A percentile compares a stretch with the other conserved stretches of the same genome.
Evolutionary conservation across 2,113 vertebrate genomes (phyloP).

Genomic region (Recurvirostra avosetta): DNA sequence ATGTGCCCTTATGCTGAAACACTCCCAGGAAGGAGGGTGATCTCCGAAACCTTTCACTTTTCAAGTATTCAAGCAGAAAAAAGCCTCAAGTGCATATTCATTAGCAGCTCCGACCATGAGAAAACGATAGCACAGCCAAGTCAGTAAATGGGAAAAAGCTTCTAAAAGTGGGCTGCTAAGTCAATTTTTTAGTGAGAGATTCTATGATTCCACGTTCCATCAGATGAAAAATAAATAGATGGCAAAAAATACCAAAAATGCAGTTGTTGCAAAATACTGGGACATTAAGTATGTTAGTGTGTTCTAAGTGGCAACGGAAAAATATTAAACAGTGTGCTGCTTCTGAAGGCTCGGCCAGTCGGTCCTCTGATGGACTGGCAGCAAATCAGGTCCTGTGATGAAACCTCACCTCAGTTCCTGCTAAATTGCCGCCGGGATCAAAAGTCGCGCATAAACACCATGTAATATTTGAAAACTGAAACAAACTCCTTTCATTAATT

Average conservation of each 20-base stretch:
- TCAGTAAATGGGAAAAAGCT: background rate
- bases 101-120: background rate
- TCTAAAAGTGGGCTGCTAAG: background rate
- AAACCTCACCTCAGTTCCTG: background rate
- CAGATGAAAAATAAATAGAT: background rate
- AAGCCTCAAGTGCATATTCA: background rate
- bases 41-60: background rate
- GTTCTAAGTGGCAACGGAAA: accelerated
- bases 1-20: background rate
- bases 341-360: background rate
- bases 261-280: background rate
- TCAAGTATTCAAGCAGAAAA: too few species aligned
- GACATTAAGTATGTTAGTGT: background rate
- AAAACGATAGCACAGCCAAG: accelerated
- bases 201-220: background rate
- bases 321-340: background rate
- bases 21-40: background rate
- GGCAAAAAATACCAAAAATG: background rate
- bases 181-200: background rate
- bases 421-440: background rate
- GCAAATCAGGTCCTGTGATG: background rate
- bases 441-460: accelerated
- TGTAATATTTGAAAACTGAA: background rate
- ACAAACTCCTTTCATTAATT: background rate
- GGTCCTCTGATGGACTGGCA: background rate